Evolutionary conservation across 2,888 invertebrate genomes (phyloP).

Genomic region (Archips xylosteana): DNA sequence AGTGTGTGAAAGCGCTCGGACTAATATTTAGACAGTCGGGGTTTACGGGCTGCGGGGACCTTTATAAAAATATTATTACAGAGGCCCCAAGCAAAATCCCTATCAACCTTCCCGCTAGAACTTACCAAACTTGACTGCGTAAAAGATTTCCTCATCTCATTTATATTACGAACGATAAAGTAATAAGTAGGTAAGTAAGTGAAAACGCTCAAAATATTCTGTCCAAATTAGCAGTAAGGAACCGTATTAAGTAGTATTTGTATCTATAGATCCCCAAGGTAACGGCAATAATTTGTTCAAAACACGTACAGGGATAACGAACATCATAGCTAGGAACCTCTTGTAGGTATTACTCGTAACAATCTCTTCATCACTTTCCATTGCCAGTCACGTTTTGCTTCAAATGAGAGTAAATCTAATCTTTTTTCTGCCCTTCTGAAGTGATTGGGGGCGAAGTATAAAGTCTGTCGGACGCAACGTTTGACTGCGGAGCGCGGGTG

Average conservation of each 20-base stretch:
- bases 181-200: neutral
- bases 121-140: slow-evolving; percentile 19
- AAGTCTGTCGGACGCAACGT: slow-evolving; percentile 64
- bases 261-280: slow-evolving; percentile 53
- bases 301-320: slow-evolving; percentile 71
- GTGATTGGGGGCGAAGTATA: slow-evolving; percentile 69
- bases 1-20: slow-evolving; percentile 37
- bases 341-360: slow-evolving; percentile 58
- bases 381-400: slow-evolving; percentile 71
- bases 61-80: slow-evolving; percentile 41
- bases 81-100: slow-evolving; percentile 31
- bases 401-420: slow-evolving; percentile 79
- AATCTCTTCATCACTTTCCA: slow-evolving; percentile 69
- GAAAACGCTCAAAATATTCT: slow-evolving; percentile 24
- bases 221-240: slow-evolving; percentile 22
- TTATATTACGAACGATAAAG: slow-evolving; percentile 10
- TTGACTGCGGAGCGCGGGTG: slow-evolving; percentile 65
- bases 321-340: slow-evolving; percentile 65
- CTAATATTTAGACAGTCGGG: slow-evolving; percentile 43
- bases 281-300: slow-evolving; percentile 66
- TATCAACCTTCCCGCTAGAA: slow-evolving; percentile 24
- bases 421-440: slow-evolving; percentile 68
- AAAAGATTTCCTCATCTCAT: slow-evolving; percentile 26
- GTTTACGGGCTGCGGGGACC: slow-evolving; percentile 38
- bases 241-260: slow-evolving; percentile 38